Percentiles rank a stretch among this genome's conserved stretches.
phyloP scores from a whole-genome alignment of 2,888 invertebrate species.

The Argyra leucocephala region DNA sequence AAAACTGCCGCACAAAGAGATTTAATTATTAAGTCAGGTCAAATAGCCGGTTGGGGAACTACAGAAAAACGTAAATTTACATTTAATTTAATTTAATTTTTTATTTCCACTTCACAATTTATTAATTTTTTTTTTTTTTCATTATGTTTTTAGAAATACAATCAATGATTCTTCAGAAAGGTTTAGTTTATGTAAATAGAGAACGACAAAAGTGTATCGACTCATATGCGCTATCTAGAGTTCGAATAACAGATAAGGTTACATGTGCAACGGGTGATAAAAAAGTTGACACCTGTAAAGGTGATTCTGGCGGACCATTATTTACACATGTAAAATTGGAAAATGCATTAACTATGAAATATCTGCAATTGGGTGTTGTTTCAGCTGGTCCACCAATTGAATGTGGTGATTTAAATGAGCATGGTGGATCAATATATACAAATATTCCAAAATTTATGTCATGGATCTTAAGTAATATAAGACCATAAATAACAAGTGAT shows the following conservation, averaged over 20 bases:
- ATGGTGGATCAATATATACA: constrained; percentile 46
- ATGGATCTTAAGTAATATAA: constrained; percentile 46
- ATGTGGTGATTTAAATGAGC: constrained; percentile 44
- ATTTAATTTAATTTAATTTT: too few species aligned
- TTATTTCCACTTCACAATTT: too few species aligned
- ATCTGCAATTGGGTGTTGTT: constrained; percentile 48
- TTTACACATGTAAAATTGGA: constrained; percentile 25
- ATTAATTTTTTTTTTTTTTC: too few species aligned
- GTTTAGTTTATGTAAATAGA: not conserved
- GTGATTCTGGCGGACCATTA: constrained; percentile 30
- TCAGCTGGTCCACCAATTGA: constrained; percentile 49
- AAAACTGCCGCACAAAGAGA: constrained; percentile 26
- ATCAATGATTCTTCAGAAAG: not conserved
- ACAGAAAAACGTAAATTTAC: constrained; percentile 27
- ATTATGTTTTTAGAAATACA: too few species aligned
- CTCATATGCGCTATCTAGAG: not conserved
- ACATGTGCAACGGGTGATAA: constrained; percentile 48
- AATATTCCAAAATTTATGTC: constrained; percentile 46
- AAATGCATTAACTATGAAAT: constrained; percentile 23
- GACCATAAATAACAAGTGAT: constrained; percentile 16
- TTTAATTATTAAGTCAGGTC: constrained; percentile 23
- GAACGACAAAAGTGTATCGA: not conserved
- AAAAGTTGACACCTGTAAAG: constrained; percentile 20
- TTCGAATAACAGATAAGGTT: constrained; percentile 26
- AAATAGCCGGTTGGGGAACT: constrained; percentile 36